Percentiles rank a stretch among this genome's conserved stretches.
Conservation (phyloP, 2,888 invertebrate species). For the Monochamus alternatus region DNA sequence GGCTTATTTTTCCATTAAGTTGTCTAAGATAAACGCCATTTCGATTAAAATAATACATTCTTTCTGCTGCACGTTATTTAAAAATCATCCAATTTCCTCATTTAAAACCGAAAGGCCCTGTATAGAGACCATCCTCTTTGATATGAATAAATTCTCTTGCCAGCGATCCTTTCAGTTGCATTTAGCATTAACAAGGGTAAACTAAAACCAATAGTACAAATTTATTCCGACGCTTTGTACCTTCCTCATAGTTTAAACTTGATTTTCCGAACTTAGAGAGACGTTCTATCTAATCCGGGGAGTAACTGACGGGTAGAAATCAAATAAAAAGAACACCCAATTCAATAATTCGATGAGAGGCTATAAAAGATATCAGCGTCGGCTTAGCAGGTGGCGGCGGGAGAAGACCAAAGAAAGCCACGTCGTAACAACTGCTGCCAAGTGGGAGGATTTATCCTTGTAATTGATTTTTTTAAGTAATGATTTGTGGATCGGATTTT, state of each 20-base stretch:
- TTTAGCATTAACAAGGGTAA: neutral
- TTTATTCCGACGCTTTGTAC: constrained; percentile 46
- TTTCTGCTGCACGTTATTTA: too few relatives aligned
- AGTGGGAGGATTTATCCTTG: constrained; percentile 46
- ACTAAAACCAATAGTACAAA: constrained; percentile 36
- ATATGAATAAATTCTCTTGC: too few relatives aligned
- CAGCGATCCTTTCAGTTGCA: too few relatives aligned
- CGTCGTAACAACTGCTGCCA: constrained; percentile 50
- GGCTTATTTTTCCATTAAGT: too few relatives aligned
- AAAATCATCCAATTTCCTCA: too few relatives aligned
- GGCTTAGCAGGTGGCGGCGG: constrained; percentile 60
- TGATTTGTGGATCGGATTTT: constrained; percentile 25
- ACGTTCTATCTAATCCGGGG: constrained; percentile 53
- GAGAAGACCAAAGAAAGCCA: constrained; percentile 55
- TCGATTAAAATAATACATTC: too few relatives aligned
- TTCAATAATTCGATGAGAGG: constrained; percentile 60
- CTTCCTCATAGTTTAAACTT: constrained; percentile 47
- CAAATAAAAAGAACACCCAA: constrained; percentile 59
- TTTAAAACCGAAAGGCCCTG: too few relatives aligned
- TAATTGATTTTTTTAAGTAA: constrained; percentile 42
- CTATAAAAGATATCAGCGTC: constrained; percentile 58
- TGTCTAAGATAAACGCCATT: too few relatives aligned
- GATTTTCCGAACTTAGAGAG: constrained; percentile 42
- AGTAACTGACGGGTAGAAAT: constrained; percentile 55
- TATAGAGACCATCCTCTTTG: too few relatives aligned